Conservation (phyloP, 2,888 invertebrate genomes). For the Ptilodon capucinus region DNA sequence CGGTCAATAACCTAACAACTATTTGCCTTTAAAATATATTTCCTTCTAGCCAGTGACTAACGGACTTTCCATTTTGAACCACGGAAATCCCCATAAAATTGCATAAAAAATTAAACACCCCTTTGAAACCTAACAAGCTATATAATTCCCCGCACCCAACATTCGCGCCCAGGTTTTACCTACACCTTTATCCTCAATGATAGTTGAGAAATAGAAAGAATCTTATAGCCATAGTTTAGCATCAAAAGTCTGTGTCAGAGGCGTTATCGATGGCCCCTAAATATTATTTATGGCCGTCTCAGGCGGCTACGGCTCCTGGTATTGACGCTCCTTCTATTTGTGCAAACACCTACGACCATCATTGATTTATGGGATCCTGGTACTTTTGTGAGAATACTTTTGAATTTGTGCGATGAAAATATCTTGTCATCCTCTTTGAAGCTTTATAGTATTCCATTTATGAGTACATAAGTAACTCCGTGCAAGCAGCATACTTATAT, state of each 20-base stretch:
- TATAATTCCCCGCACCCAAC: neutral
- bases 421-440: neutral
- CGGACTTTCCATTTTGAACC: too few relatives aligned
- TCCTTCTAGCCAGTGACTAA: too few relatives aligned
- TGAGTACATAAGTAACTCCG: too few relatives aligned
- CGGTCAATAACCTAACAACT: too few relatives aligned
- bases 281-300: conserved; percentile 70
- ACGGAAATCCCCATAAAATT: too few relatives aligned
- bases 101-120: conserved; percentile 8
- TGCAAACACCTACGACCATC: conserved; percentile 49
- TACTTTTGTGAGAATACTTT: conserved; percentile 26
- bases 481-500: too few relatives aligned
- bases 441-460: neutral
- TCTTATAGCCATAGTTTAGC: conserved; percentile 41
- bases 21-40: too few relatives aligned
- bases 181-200: conserved; percentile 18
- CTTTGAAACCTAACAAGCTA: conserved; percentile 13
- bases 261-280: conserved; percentile 55
- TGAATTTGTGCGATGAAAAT: conserved; percentile 25
- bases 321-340: conserved; percentile 58
- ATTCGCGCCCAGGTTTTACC: neutral
- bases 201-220: conserved; percentile 38
- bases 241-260: conserved; percentile 41
- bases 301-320: conserved; percentile 44
- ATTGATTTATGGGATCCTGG: conserved; percentile 56